Evolutionary conservation across 2,888 invertebrate genomes (phyloP).

Genomic region (Yponomeuta evonymella): DNA sequence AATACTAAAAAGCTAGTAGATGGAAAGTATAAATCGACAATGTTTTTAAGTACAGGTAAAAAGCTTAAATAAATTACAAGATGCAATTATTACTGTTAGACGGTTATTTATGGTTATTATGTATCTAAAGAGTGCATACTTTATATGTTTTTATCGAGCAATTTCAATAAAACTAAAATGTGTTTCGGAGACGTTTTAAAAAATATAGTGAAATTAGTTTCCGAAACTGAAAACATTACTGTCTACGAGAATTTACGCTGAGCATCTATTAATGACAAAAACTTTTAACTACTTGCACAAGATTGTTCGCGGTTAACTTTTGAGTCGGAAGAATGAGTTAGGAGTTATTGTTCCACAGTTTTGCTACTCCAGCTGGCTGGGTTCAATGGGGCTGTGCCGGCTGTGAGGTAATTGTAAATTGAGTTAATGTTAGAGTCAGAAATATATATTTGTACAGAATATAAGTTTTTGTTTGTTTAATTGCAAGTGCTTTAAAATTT

Average conservation of each 20-base stretch:
- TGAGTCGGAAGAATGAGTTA: slow-evolving; percentile 7
- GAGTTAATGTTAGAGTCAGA: neutral
- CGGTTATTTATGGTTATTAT: no score
- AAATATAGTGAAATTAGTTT: slow-evolving; percentile 15
- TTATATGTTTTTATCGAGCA: no score
- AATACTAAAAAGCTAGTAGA: no score
- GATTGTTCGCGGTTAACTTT: slow-evolving; percentile 10
- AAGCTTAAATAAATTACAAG: no score
- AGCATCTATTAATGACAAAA: slow-evolving; percentile 28
- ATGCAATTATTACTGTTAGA: no score
- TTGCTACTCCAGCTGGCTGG: neutral
- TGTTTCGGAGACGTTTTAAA: neutral
- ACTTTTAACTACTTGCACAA: slow-evolving; percentile 26
- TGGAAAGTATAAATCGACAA: no score
- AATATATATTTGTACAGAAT: neutral
- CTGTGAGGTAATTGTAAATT: slow-evolving; percentile 2
- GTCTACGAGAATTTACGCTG: slow-evolving; percentile 26
- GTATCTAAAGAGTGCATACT: no score
- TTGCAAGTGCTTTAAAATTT: no score
- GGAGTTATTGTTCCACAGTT: neutral
- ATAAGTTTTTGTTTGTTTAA: no score
- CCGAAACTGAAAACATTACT: slow-evolving; percentile 24
- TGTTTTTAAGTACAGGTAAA: no score
- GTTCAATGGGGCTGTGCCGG: neutral
- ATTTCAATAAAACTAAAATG: no score